Evolutionary conservation across 2,888 invertebrate genomes (phyloP), one percentile per base, ranked within the genome.

Genomic region (Nematopogon swammerdamellus): DNA sequence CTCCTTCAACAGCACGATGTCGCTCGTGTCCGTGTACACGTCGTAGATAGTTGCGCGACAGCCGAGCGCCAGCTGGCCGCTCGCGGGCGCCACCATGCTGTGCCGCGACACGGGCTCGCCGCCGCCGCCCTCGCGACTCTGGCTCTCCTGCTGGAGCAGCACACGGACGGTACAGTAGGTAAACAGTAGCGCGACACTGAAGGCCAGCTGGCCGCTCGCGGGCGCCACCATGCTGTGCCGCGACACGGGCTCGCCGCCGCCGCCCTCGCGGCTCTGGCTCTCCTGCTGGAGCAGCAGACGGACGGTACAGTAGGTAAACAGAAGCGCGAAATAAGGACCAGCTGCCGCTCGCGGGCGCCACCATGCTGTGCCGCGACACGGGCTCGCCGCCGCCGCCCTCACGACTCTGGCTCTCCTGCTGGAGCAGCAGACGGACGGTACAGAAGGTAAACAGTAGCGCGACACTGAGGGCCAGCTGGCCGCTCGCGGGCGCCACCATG

Each of bases 41-140:
- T 82, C 81, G 64, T 77, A 84, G 53, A 85, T 79, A 17, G 81
- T 79, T 6, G 85, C 83, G 51, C 81, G 81, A 59, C 85, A 85
- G 54, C 80, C 71, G 53, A 85, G 67, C 18, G 76, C 61, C 55
- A 84, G 75, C 55, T 82, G 80, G 0, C 82, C 82, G 18, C 60
- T 65, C 1, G 68, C 54, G 0, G 77, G 76, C 2, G 79, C 72
- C 29, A 65, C 60, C 57, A 75, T 59, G 4, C 70, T 68, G 56
- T 73, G 72, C 56, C 75, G 76, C 56, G 36, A 11, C 2, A 16
- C n/a, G n/a, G 17, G 3, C 25, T 25, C 10, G 11, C 8, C 11
- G 20, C 18, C 17, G 19, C 3, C 14, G 16, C 6, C 6, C 8
- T 51, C 44, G 14, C 49, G 44, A 18, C 16, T 50, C 11, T 42